Conservation (phyloP, 2,113 vertebrate species). For the Apodemus speciosus region DNA sequence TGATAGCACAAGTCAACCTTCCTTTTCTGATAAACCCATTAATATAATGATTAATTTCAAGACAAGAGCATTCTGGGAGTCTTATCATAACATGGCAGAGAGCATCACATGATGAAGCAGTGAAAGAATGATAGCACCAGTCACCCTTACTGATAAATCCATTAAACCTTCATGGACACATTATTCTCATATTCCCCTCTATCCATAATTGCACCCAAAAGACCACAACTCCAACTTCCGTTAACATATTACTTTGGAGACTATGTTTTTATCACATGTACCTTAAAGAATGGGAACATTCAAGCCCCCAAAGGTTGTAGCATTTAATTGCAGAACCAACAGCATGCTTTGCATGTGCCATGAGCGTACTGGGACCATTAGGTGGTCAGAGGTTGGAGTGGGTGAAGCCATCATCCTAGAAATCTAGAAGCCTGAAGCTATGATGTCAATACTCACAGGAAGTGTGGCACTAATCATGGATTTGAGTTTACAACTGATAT, state of each 20-base stretch:
- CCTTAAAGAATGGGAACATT: not conserved
- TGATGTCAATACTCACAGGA: not conserved
- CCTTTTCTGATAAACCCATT: not conserved
- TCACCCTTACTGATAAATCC: not conserved
- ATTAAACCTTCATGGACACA: not conserved
- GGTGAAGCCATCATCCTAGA: not conserved
- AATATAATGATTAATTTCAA: not conserved
- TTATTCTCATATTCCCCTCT: not conserved
- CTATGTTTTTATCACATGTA: not conserved
- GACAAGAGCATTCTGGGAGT: not conserved
- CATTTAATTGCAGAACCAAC: too few species aligned
- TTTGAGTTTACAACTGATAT: not conserved
- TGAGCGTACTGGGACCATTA: rapidly evolving
- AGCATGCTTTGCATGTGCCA: not conserved
- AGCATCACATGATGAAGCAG: not conserved
- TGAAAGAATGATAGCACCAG: not conserved
- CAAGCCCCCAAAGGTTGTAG: not conserved
- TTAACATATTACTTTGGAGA: not conserved
- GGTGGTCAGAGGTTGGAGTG: not conserved
- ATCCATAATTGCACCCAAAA: not conserved
- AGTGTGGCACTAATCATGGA: not conserved
- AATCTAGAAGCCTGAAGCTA: not conserved
- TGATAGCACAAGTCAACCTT: not conserved
- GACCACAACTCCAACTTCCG: not conserved
- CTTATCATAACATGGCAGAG: too few species aligned